Conservation (phyloP, 2,113 vertebrate species). For the Chaetops frenatus region DNA sequence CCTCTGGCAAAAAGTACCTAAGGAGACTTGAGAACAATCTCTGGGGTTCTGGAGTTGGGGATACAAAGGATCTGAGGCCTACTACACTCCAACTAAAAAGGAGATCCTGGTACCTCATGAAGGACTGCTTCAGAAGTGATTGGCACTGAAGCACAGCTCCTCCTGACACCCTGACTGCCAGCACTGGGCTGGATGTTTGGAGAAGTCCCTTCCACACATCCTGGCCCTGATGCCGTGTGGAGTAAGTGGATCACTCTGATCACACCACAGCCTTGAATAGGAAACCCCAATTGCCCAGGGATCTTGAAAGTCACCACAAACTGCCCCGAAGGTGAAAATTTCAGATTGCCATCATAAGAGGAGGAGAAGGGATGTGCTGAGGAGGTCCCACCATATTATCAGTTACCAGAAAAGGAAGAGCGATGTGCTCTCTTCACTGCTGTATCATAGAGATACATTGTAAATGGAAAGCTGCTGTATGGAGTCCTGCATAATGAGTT, state of each 20-base stretch:
- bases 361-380: not conserved
- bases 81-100: not conserved
- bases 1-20: not conserved
- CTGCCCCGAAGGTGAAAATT: not conserved
- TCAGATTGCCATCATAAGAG: not conserved
- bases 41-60: not conserved
- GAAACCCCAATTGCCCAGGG: not conserved
- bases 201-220: not conserved
- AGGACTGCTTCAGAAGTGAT: not conserved
- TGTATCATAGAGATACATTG: not conserved
- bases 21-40: not conserved
- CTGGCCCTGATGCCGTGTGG: not conserved
- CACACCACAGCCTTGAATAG: not conserved
- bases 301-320: not conserved
- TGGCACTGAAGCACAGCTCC: not conserved
- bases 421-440: not conserved
- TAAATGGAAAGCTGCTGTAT: not conserved
- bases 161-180: not conserved
- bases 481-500: not conserved
- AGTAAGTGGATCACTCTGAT: not conserved
- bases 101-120: not conserved
- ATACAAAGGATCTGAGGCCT: not conserved
- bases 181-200: not conserved
- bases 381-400: no score
- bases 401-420: not conserved